A percentile compares a stretch with the other conserved stretches of the same genome.
phyloP scores from a whole-genome alignment of 2,888 invertebrate genomes.

The Priocnemis perturbator region DNA sequence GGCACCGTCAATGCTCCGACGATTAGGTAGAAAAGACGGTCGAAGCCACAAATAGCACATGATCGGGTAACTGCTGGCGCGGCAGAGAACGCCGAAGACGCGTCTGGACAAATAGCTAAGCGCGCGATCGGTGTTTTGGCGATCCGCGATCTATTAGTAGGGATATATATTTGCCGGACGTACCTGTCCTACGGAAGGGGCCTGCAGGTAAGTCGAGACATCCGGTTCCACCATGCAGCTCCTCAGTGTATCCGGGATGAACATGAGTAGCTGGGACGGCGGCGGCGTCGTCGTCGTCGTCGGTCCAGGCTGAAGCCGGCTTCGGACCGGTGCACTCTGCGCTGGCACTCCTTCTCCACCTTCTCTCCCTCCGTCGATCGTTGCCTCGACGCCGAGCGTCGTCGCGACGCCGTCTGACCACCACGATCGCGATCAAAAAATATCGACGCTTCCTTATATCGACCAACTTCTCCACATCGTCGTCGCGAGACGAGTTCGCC shows the following conservation, averaged over 20 bases:
- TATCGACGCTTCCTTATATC: constrained; percentile 16
- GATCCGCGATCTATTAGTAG: no score
- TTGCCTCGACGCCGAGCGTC: constrained; percentile 27
- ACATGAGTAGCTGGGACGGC: constrained; percentile 81
- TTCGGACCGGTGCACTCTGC: constrained; percentile 3
- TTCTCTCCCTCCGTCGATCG: constrained; percentile 20
- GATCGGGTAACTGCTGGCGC: no score
- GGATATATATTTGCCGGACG: constrained; percentile 47
- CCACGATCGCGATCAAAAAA: constrained; percentile 7
- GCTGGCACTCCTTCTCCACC: constrained; percentile 36
- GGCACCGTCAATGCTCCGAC: no score
- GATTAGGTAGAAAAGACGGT: no score
- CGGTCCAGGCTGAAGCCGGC: constrained; percentile 4
- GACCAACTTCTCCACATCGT: constrained; percentile 10
- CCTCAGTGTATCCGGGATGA: constrained; percentile 94
- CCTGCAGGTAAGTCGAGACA: constrained; percentile 95
- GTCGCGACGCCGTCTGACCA: constrained; percentile 36
- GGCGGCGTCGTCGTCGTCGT: constrained; percentile 60
- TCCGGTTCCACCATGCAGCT: constrained; percentile 97
- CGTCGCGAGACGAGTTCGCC: background rate
- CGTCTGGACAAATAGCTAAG: no score
- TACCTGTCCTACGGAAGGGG: constrained; percentile 97
- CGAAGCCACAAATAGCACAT: no score
- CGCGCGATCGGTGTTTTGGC: no score
- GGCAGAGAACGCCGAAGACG: no score